Conservation (phyloP, 2,797 vertebrate genomes). For the Notolabrus celidotus region DNA sequence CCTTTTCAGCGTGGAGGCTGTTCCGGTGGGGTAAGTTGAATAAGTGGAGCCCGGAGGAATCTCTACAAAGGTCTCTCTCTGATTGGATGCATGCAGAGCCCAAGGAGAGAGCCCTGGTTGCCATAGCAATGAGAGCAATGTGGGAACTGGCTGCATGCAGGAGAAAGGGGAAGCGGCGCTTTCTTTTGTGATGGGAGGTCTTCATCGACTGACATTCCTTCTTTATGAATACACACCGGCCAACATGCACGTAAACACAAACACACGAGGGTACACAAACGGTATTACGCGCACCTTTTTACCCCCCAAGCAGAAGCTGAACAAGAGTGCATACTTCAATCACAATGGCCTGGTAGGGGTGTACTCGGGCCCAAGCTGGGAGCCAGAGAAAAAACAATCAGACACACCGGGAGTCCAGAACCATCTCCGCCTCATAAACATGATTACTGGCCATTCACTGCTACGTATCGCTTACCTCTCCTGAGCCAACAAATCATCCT, state of each 20-base stretch:
- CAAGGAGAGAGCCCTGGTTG: constrained; percentile 84
- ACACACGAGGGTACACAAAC: constrained; percentile 49
- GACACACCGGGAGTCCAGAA: constrained; percentile 66
- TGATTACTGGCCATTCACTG: constrained; percentile 68
- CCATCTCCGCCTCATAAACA: constrained; percentile 71
- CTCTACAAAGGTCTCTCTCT: constrained; percentile 88
- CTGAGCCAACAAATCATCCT: constrained; percentile 69
- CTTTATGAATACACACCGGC: constrained; percentile 58
- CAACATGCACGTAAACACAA: constrained; percentile 46
- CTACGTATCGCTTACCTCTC: constrained; percentile 64
- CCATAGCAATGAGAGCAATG: constrained; percentile 87
- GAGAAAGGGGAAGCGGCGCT: constrained; percentile 75
- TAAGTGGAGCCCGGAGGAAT: constrained; percentile 87
- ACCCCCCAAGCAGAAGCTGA: constrained; percentile 58
- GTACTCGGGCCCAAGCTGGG: constrained; percentile 70
- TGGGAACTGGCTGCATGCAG: constrained; percentile 80
- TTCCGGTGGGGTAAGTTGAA: constrained; percentile 85
- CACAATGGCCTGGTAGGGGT: constrained; percentile 74
- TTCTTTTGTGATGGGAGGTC: constrained; percentile 80
- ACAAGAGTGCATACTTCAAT: constrained; percentile 68
- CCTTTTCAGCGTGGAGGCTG: constrained; percentile 79
- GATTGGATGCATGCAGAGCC: constrained; percentile 87
- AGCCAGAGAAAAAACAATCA: constrained; percentile 77
- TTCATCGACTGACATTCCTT: constrained; percentile 70
- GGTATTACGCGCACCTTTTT: constrained; percentile 59